Evolutionary conservation across 2,888 invertebrate genomes (phyloP).

Genomic region (Xestia ashworthii): DNA sequence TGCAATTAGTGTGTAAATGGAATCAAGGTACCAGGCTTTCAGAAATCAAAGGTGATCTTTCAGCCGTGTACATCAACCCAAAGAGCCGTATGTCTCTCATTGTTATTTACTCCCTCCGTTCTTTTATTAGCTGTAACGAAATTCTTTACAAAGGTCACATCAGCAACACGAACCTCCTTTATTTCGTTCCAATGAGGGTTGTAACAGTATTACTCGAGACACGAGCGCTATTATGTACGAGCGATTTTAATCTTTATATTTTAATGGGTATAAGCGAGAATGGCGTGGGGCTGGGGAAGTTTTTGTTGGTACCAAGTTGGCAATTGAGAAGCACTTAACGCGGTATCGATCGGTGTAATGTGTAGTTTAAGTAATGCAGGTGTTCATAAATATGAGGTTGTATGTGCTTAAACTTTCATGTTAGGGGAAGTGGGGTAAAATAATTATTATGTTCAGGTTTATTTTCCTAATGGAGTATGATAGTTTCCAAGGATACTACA

Average conservation of each 20-base stretch:
- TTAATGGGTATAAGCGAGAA: conserved; percentile 41
- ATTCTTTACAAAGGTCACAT: conserved; percentile 82
- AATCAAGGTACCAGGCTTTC: conserved; percentile 32
- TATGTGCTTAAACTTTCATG: conserved; percentile 43
- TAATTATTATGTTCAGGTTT: conserved; percentile 19
- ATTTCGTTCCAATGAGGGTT: conserved; percentile 69
- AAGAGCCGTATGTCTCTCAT: conserved; percentile 46
- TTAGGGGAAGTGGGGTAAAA: neutral
- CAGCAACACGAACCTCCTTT: conserved; percentile 76
- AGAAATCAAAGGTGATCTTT: conserved; percentile 35
- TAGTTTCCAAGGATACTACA: conserved; percentile 3
- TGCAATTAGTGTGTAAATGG: conserved; percentile 28
- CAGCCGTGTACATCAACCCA: conserved; percentile 35
- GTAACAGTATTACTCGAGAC: conserved; percentile 57
- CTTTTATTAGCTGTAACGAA: conserved; percentile 81
- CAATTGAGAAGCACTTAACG: conserved; percentile 60
- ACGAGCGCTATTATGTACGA: conserved; percentile 44
- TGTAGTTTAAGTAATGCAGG: conserved; percentile 57
- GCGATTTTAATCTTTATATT: conserved; percentile 60
- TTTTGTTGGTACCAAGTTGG: conserved; percentile 55
- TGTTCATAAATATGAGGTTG: conserved; percentile 49
- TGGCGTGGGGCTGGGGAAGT: conserved; percentile 39
- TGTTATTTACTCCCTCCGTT: conserved; percentile 68
- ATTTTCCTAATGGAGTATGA: conserved; percentile 14
- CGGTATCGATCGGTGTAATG: conserved; percentile 56